Evolutionary conservation across 2,797 vertebrate genomes (phyloP).

Genomic region (Gobionotothen gibberifrons): DNA sequence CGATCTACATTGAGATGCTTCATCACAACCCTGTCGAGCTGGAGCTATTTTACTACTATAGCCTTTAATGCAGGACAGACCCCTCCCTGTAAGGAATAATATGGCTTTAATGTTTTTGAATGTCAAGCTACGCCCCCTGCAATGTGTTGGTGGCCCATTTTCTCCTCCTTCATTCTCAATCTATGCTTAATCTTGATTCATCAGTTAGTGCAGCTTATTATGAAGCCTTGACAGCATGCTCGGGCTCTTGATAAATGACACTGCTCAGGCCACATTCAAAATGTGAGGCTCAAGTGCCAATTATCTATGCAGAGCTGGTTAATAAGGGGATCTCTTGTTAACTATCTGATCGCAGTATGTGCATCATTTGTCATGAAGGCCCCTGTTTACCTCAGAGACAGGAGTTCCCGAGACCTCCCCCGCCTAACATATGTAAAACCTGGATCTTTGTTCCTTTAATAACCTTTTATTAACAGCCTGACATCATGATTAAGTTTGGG

Average conservation of each 20-base stretch:
- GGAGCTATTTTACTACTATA: conserved; percentile 50
- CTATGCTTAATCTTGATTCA: conserved; percentile 98
- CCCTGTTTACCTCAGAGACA: conserved; percentile 94
- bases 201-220: conserved; percentile 97
- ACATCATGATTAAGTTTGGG: conserved; percentile 98
- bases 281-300: conserved; percentile 99
- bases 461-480: conserved; percentile 99
- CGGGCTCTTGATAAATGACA: conserved; percentile 98
- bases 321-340: conserved; percentile 99
- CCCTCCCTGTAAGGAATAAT: conserved; percentile 91
- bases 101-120: conserved; percentile 92
- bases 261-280: conserved; percentile 97
- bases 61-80: conserved; percentile 79
- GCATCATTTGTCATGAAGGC: conserved; percentile 97
- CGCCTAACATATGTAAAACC: conserved; percentile 99
- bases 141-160: conserved; percentile 90
- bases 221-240: conserved; percentile 92
- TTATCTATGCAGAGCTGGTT: conserved; percentile 99
- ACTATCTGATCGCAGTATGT: conserved; percentile 98
- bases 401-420: conserved; percentile 90
- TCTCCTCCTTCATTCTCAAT: conserved; percentile 82
- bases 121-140: conserved; percentile 91
- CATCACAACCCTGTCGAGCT: conserved; percentile 46
- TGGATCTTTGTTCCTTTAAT: conserved; percentile 99
- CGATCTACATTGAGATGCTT: conserved; percentile 53